These are phyloP conservation scores for Orchestia grillus DNA, from an alignment of 1,140 invertebrate species.

Conservation along the genomic window DNA sequence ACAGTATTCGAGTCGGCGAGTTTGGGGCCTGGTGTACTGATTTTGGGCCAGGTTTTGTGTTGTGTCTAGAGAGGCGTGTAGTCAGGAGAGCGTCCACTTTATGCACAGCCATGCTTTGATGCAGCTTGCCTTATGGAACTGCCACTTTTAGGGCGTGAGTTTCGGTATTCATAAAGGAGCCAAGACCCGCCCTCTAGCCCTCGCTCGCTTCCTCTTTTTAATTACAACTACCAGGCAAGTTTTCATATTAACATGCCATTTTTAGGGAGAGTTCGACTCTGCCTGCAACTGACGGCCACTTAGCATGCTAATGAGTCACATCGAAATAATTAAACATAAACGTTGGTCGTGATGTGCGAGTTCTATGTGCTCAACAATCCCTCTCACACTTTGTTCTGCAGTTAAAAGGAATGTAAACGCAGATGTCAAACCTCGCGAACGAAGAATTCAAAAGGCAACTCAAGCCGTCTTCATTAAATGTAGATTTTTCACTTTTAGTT, in stretches of 20 bases:
- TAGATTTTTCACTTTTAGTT: too few species aligned
- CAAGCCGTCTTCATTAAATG: too few species aligned
- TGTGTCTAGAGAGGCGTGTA: neutral
- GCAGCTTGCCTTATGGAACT: neutral
- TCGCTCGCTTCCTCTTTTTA: constrained; percentile 34
- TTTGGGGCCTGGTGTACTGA: neutral
- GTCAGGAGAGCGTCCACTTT: neutral
- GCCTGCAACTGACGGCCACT: constrained; percentile 47
- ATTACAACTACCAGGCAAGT: constrained; percentile 37
- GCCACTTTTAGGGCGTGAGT: constrained; percentile 40
- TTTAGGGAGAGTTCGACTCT: constrained; percentile 27
- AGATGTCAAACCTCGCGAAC: neutral
- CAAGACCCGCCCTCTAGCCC: neutral
- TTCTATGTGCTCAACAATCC: neutral
- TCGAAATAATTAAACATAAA: constrained; percentile 31
- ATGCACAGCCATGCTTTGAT: constrained; percentile 10
- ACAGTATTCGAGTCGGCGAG: neutral
- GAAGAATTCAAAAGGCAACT: too few species aligned
- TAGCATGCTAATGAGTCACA: constrained; percentile 39
- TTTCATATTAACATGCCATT: constrained; percentile 39
- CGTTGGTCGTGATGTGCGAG: neutral
- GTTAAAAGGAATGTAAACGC: neutral
- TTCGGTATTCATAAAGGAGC: constrained; percentile 13
- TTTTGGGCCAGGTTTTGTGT: neutral
- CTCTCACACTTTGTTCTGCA: neutral